Base-by-base conservation (phyloP, 1,140 invertebrate genomes). In the Drepana arcuata region DNA sequence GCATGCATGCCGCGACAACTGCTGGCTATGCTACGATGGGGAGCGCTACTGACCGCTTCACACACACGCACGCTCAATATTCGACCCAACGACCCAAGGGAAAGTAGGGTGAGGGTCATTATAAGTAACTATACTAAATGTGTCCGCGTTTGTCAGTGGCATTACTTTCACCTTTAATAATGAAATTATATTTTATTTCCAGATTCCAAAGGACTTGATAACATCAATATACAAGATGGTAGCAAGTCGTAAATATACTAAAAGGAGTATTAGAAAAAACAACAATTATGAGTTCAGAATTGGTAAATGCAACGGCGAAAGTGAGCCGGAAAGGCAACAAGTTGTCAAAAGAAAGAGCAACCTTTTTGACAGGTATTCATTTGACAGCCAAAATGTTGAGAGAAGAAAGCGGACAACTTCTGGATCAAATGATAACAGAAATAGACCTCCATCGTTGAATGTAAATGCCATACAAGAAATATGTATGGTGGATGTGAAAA, bases 81-180 rank as follows among this genome's bases (percentile, higher is more conserved):
- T 25, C 83, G 88, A 24, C 93, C 92, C 0, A 94, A 94, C 57
- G 92, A 93, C 78, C 92, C 92, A 0, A 75, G 92, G 25, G 92
- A 94, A 52, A 90, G 86, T 30, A 86, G 90, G 50, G 79, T 83
- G 58, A 57, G 50, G 34, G 25, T 7, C 26, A 16, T 28, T 26
- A 13, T 23, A 21, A 21, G 30, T 4, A 27, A 26, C 14, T 2
- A 16, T 34, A 29, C n/a, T n/a, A n/a, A n/a, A n/a, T n/a, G n/a
- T n/a, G n/a, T n/a, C n/a, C n/a, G n/a, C n/a, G n/a, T n/a, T n/a
- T n/a, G n/a, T n/a, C n/a, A n/a, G n/a, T n/a, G n/a, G n/a, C n/a
- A n/a, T n/a, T n/a, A n/a, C n/a, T n/a, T n/a, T n/a, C n/a, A n/a
- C n/a, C n/a, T n/a, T n/a, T n/a, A n/a, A n/a, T n/a, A 23, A 11